Conservation (phyloP, 2,797 vertebrate species). For the Hozukius guyotensis region DNA sequence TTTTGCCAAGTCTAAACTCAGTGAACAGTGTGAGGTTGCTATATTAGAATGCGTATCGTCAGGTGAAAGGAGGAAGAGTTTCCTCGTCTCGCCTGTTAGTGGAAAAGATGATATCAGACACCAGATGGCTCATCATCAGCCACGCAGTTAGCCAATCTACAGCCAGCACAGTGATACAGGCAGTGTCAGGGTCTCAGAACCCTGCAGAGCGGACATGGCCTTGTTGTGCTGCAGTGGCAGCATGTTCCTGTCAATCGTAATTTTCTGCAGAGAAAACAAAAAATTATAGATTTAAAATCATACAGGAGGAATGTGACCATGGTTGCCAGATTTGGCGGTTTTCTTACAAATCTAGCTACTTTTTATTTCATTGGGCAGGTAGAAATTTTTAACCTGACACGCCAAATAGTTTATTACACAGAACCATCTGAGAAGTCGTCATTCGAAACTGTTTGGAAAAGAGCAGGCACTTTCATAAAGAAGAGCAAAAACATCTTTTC, state of each 20-base stretch:
- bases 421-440: too few relatives aligned
- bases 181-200: not conserved
- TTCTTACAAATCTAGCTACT: not conserved
- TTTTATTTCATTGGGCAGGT: not conserved
- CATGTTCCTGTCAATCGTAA: slow-evolving; percentile 5
- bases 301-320: not conserved
- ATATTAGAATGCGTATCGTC: slow-evolving; percentile 26
- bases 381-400: not conserved
- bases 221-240: slow-evolving; percentile 15
- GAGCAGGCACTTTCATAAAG: too few relatives aligned
- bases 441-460: too few relatives aligned
- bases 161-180: not conserved
- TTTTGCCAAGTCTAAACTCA: slow-evolving; percentile 24
- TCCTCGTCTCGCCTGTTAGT: not conserved
- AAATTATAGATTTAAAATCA: not conserved
- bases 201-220: not conserved
- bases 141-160: slow-evolving; percentile 10
- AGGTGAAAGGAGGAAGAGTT: slow-evolving; percentile 24
- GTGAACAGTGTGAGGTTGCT: slow-evolving; percentile 13
- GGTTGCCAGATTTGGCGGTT: not conserved
- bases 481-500: too few relatives aligned
- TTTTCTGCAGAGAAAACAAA: not conserved
- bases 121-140: slow-evolving; percentile 36
- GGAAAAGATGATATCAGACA: slow-evolving; percentile 3
- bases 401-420: too few relatives aligned